Evolutionary conservation across 2,113 vertebrate species (phyloP).

Genomic region (Pterocles burchelli): DNA sequence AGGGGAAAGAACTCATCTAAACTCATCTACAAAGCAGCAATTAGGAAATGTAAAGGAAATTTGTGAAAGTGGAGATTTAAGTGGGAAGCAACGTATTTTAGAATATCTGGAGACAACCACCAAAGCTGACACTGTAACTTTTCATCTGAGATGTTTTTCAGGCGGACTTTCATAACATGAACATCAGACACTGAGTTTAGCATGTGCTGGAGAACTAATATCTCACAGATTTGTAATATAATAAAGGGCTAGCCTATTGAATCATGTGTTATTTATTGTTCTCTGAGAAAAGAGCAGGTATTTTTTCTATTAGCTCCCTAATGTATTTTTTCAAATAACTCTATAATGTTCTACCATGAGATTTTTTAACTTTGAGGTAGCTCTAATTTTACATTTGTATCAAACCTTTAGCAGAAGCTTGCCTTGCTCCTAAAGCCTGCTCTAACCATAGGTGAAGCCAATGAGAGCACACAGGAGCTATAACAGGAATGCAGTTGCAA

Average conservation of each 20-base stretch:
- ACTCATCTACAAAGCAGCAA: not conserved
- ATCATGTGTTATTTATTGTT: conserved; percentile 28
- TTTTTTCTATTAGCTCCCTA: not conserved
- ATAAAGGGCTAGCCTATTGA: not conserved
- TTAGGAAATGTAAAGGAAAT: not conserved
- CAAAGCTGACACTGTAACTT: not conserved
- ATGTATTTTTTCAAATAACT: not conserved
- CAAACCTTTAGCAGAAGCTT: not conserved
- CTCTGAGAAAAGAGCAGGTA: not conserved
- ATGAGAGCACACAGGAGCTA: not conserved
- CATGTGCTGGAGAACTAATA: conserved; percentile 10
- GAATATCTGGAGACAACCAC: not conserved
- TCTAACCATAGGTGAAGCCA: not conserved
- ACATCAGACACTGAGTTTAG: not conserved
- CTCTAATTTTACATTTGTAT: not conserved
- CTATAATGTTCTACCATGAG: not conserved
- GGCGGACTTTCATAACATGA: not conserved
- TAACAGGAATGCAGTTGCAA: not conserved
- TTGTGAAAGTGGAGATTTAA: not conserved
- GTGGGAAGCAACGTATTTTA: not conserved
- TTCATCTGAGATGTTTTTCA: not conserved
- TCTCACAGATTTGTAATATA: not conserved
- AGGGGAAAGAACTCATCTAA: not conserved
- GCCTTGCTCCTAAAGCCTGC: not conserved
- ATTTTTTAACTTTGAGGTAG: not conserved